Evolutionary conservation across 2,888 invertebrate species (phyloP), one percentile per base, ranked within the genome.

Genomic region (Synergus itoensis): DNA sequence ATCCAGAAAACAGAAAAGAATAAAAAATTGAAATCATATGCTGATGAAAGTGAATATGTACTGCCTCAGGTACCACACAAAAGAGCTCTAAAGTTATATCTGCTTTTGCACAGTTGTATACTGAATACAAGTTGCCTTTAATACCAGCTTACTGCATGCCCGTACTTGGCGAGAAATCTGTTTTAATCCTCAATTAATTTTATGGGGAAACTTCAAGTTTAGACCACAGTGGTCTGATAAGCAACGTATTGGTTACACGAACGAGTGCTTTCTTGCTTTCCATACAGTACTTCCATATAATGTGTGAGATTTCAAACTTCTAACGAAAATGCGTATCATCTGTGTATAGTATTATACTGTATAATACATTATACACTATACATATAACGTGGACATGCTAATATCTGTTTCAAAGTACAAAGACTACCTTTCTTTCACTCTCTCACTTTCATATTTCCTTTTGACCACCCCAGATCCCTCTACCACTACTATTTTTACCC

Each of bases 131-230:
- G 60, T 78, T 83, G 78, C 63, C 79, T 67, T 65, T 82, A 82
- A 82, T 79, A 78, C 67, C 14, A 14, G 77, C 76, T 81, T 79
- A 79, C 77, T 76, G 76, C 36, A 36, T 53, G 9, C 78, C 21
- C 16, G 12, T 62, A 67, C 60, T 64, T 67, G 57, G 48, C 64
- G 67, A 67, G 63, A 63, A 65, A 63, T 65, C 77, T 62, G 78
- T 80, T 77, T 84, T 84, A 84, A 84, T 84, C 83, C 80, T 79
- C 81, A 82, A 84, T 84, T 84, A 84, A 81, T 84, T 84, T 84
- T 81, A 84, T 81, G 84, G 80, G 84, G 78, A 84, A 84, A 84
- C 84, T 84, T 84, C 79, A 82, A 82, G 84, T 78, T 79, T 16
- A 53, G 73, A 53, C 36, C 53, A 28, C 43, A 73, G 36, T 73